Evolutionary conservation across 2,113 vertebrate genomes (phyloP).

Genomic region (Heteronetta atricapilla): DNA sequence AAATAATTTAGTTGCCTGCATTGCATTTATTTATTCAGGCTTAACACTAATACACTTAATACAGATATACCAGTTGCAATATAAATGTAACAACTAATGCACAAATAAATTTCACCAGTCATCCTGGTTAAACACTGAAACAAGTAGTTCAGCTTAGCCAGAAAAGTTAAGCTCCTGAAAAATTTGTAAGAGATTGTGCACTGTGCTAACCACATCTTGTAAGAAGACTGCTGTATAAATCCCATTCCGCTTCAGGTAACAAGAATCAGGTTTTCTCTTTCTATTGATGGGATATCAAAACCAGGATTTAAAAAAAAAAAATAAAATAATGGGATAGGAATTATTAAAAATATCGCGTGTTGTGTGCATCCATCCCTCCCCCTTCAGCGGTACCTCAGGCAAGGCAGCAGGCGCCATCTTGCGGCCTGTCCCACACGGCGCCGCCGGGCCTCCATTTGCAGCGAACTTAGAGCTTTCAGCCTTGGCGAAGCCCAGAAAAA

Average conservation of each 20-base stretch:
- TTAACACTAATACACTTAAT: background rate
- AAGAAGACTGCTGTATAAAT: background rate
- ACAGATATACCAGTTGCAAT: accelerated
- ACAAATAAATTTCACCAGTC: accelerated
- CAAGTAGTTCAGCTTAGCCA: background rate
- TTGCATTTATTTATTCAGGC: accelerated
- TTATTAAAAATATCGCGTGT: background rate
- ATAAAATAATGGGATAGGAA: background rate
- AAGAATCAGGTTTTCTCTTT: background rate
- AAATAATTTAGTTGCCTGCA: background rate
- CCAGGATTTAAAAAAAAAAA: background rate
- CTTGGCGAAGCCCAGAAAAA: background rate
- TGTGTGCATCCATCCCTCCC: too few species aligned
- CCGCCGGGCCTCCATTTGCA: background rate
- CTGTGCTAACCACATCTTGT: accelerated
- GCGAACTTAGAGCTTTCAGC: background rate
- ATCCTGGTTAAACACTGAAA: accelerated
- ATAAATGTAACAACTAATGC: accelerated
- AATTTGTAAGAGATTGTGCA: accelerated
- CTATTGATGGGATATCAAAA: background rate
- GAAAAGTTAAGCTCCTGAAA: background rate
- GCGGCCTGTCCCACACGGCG: background rate
- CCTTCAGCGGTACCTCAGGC: background rate
- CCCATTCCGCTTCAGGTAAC: background rate
- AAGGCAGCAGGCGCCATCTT: background rate